Evolutionary conservation across 2,113 vertebrate genomes (phyloP), one percentile per base, ranked within the genome.

Genomic region (Eurystomus gularis): DNA sequence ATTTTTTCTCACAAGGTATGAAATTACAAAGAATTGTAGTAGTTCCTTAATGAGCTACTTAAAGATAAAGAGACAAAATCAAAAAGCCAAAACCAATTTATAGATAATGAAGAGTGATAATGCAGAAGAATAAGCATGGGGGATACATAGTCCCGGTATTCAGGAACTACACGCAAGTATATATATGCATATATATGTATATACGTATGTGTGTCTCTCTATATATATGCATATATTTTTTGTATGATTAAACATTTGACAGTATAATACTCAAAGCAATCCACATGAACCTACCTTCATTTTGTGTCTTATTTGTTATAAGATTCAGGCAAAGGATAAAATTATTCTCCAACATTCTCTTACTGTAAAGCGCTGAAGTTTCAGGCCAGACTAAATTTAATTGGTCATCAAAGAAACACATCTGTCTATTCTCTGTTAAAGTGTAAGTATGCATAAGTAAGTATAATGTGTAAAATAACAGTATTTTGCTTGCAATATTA

Each of bases 41-140:
- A 20, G 24, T 33, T 44, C 5, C 58, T 84, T 69, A 37, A 25
- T 39, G 7, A 82, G 5, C 5, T 62, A 5, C 6, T 52, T 57
- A 51, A 88, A 49, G 33, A 55, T 11, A n/a, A 86, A 83, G n/a
- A 48, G 14, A 11, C 6, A 29, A 9, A 73, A 68, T 3, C 2
- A 61, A 61, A 58, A 54, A 16, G 2, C 0, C 4, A 28, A 71
- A 79, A 15, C 0, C 3, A 70, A 40, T 39, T 35, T 2, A 72
- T 18, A 51, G 7, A 18, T 3, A 23, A n/a, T n/a, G 8, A 70
- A 37, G 35, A 51, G 40, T 3, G 37, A 13, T 52, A 62, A 72
- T 25, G 24, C 37, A 58, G 19, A 37, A 82, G 62, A 72, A 42
- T 37, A 58, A 57, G 3, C 5, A 14, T 5, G 8, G 23, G 5